phyloP scores from a whole-genome alignment of 2,113 vertebrate genomes.

The Sylvicapra grimmia region DNA sequence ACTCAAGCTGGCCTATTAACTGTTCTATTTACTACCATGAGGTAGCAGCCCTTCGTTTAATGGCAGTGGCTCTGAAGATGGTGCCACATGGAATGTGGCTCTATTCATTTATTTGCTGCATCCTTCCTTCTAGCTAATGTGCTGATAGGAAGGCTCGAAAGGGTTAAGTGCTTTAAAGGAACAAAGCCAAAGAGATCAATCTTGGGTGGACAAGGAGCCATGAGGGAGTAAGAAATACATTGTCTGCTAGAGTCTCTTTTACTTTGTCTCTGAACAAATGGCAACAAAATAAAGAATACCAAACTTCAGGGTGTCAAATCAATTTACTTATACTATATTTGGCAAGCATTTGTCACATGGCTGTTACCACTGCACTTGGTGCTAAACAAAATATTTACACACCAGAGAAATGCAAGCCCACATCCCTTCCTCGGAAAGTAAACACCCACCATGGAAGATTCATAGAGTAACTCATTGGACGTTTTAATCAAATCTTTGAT shows the following conservation, averaged over 20 bases:
- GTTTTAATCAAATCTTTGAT: background rate
- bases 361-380: background rate
- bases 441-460: background rate
- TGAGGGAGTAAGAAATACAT: background rate
- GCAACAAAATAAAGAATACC: background rate
- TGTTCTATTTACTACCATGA: background rate
- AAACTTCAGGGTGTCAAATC: conserved; percentile 6
- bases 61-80: fast-evolving
- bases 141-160: background rate
- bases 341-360: conserved; percentile 38
- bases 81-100: fast-evolving
- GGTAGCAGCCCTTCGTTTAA: too few relatives aligned
- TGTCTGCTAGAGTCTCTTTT: background rate
- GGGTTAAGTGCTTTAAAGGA: background rate
- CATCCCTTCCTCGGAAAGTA: background rate
- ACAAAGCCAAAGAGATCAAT: background rate
- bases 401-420: background rate
- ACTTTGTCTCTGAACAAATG: background rate
- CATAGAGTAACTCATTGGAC: background rate
- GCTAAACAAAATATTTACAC: conserved; percentile 43
- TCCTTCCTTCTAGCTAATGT: background rate
- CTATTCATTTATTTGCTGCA: background rate
- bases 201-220: background rate
- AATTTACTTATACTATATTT: background rate
- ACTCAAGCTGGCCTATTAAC: background rate